Evolutionary conservation across 2,797 vertebrate genomes (phyloP).

Genomic region (Molothrus aeneus): DNA sequence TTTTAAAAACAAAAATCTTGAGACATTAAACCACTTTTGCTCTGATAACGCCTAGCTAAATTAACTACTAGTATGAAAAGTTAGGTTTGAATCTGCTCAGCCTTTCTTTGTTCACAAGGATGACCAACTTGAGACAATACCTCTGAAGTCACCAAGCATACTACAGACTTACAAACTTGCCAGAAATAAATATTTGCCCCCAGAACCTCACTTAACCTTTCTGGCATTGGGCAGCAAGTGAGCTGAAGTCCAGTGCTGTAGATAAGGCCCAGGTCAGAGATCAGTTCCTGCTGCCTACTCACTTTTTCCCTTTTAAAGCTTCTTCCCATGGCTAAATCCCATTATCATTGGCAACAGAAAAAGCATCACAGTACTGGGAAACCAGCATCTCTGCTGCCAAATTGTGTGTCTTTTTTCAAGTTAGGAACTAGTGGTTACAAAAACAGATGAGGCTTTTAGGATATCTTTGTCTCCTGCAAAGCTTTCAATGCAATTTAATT

Average conservation of each 20-base stretch:
- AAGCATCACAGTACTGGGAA: background rate
- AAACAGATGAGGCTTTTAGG: background rate
- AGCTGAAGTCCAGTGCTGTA: background rate
- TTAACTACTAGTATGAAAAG: background rate
- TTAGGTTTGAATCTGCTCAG: background rate
- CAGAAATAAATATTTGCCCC: background rate
- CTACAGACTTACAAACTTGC: background rate
- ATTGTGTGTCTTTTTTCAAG: background rate
- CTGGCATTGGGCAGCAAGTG: background rate
- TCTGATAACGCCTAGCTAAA: background rate
- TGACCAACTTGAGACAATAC: background rate
- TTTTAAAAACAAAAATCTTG: background rate
- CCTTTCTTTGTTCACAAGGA: background rate
- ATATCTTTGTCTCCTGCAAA: background rate
- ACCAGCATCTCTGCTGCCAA: background rate
- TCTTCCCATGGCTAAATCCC: background rate
- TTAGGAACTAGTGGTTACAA: background rate
- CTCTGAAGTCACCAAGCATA: background rate
- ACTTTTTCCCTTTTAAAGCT: background rate
- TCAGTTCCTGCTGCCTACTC: background rate
- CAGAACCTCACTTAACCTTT: background rate
- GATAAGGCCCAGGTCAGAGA: background rate
- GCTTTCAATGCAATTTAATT: background rate
- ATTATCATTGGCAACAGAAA: background rate
- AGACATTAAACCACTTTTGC: background rate